Percentiles rank a stretch among this genome's conserved stretches.
Evolutionary conservation across 2,797 vertebrate genomes (phyloP).

Genomic region (Chromis chromis): DNA sequence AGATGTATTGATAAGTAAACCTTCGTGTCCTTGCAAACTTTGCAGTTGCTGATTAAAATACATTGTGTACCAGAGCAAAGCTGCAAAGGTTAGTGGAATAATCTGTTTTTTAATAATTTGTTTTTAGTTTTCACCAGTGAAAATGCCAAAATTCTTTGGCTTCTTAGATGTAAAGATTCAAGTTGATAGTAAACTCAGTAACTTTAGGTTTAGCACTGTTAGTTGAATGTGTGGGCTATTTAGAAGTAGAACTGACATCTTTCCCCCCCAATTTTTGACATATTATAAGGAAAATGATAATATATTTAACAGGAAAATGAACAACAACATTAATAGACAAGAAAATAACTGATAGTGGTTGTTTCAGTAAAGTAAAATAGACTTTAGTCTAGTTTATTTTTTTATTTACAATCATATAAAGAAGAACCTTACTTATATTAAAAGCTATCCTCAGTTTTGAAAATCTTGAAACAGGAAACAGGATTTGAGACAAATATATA

Average conservation of each 20-base stretch:
- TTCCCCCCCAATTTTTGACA: not conserved
- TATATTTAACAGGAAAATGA: not conserved
- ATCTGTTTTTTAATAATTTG: too few species aligned
- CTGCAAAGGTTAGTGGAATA: not conserved
- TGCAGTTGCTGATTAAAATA: not conserved
- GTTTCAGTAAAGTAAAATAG: too few species aligned
- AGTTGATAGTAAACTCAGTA: not conserved
- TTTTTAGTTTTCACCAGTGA: not conserved
- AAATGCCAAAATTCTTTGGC: not conserved
- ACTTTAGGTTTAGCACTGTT: not conserved
- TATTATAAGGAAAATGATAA: not conserved
- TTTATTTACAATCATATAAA: not conserved
- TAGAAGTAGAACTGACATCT: not conserved
- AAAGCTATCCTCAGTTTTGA: not conserved
- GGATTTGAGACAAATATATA: not conserved
- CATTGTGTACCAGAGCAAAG: not conserved
- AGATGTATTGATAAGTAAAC: not conserved
- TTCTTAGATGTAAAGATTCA: not conserved
- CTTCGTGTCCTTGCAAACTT: not conserved
- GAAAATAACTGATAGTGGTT: not conserved
- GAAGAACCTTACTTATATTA: not conserved
- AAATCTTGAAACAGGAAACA: not conserved
- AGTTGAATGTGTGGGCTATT: not conserved
- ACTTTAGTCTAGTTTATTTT: too few species aligned
- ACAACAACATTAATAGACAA: not conserved